These are phyloP conservation scores for Salvelinus fontinalis DNA, from an alignment of 2,113 vertebrate genomes.

Conservation along the genomic window DNA sequence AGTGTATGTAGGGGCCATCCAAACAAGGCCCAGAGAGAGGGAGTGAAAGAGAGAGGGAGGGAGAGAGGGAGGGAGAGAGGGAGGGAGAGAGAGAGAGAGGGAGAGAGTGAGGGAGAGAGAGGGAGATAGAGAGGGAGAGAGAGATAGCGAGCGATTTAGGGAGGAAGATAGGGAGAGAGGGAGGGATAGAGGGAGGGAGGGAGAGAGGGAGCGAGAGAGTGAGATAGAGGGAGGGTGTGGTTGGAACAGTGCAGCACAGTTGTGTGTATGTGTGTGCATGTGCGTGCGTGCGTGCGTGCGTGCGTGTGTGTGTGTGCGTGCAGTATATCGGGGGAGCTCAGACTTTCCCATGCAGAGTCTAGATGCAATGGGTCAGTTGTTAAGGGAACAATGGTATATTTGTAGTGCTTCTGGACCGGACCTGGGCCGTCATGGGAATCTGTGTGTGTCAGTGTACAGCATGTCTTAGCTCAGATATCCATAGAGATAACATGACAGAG, in stretches of 20 bases:
- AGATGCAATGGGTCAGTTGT: conserved; percentile 28
- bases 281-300: conserved; percentile 14
- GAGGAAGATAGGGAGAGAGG: not conserved
- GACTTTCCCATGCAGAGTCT: conserved; percentile 37
- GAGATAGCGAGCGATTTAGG: not conserved
- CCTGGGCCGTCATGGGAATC: conserved; percentile 40
- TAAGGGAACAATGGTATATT: conserved; percentile 61
- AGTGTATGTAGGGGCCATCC: conserved; percentile 69
- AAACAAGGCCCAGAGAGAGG: conserved; percentile 55
- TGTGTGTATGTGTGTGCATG: conserved; percentile 22
- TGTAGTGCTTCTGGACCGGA: conserved; percentile 53
- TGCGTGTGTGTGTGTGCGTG: conserved; percentile 5
- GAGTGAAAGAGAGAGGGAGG: too few species aligned
- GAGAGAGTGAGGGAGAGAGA: too few species aligned
- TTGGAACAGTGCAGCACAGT: not conserved
- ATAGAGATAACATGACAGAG: conserved; percentile 36
- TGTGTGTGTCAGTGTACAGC: conserved; percentile 44
- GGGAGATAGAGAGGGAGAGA: not conserved
- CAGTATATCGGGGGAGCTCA: conserved; percentile 19
- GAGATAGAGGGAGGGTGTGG: not conserved
- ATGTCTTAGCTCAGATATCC: conserved; percentile 28
- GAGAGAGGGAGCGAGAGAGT: not conserved
- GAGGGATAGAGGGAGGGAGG: not conserved
- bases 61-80: too few species aligned
- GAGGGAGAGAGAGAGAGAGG: too few species aligned